Evolutionary conservation across 2,888 invertebrate genomes (phyloP), one percentile per base, ranked within the genome.

Genomic region (Xanthostigma xanthostigma): DNA sequence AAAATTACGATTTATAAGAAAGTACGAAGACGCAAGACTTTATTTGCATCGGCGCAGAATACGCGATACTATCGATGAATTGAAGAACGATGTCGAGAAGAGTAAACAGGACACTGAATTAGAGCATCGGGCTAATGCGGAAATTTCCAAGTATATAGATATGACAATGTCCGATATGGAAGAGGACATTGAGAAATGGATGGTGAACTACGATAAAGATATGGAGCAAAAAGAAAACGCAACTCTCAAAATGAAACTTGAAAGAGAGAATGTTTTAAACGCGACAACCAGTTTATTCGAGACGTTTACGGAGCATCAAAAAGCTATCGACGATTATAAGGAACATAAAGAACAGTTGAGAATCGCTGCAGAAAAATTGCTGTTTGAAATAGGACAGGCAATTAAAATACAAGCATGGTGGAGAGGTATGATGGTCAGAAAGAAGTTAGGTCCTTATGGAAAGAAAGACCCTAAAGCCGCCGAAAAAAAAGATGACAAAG

Each of bases 351-450:
- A 58, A 40, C 55, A 59, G 52, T 54, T 56, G 50, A 56, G 53
- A 48, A 54, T 14, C 17, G 14, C 14, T 2, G 14, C 14, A 3
- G 41, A 41, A 41, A 10, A 17, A 27, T 17, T 41, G 41, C n/a
- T 11, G 13, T 17, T 17, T 17, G 27, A 17, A 27, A 27, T 17
- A 12, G 27, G 52, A 39, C 59, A 61, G 43, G 61, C 63, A 39
- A 59, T 64, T 52, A 59, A 54, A 64, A 64, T 75, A 43, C 71
- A 75, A 58, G 62, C 72, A 2, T 75, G 73, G 73, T 75, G 73
- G 73, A 63, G 73, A 49, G 73, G 73, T 27, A 64, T 71, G 46
- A 73, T 74, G 71, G 73, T 75, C 27, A 62, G 74, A 33, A 66
- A 68, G 58, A 70, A 71, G 50, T 65, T 72, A 53, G 74, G 73